These are phyloP conservation scores for Columba livia DNA, from an alignment of 2,113 vertebrate species.

Conservation along the genomic window DNA sequence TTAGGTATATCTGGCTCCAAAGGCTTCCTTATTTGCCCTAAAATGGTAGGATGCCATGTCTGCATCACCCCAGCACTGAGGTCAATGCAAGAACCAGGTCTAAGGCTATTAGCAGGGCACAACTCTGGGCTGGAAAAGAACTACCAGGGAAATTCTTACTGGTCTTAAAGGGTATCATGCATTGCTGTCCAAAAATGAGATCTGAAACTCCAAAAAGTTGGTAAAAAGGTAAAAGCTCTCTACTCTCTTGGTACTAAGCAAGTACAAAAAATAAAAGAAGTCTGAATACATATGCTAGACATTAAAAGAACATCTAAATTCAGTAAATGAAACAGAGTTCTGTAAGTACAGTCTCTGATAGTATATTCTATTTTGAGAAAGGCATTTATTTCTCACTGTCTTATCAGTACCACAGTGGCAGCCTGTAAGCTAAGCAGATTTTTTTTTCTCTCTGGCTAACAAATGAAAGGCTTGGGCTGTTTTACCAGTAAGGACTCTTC, in stretches of 20 bases:
- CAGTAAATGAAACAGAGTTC: neutral
- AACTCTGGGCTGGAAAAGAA: neutral
- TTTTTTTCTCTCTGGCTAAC: neutral
- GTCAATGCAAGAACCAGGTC: neutral
- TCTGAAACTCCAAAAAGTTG: neutral
- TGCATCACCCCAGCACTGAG: neutral
- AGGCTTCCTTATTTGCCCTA: neutral
- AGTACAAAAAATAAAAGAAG: neutral
- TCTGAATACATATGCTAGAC: neutral
- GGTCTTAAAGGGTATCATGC: neutral
- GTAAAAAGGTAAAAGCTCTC: neutral
- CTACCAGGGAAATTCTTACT: neutral
- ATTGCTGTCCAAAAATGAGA: neutral
- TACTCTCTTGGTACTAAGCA: neutral
- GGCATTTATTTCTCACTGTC: conserved; percentile 7
- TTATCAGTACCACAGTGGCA: neutral
- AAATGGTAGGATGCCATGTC: neutral
- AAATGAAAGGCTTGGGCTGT: neutral
- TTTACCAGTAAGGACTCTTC: neutral
- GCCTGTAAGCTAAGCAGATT: neutral
- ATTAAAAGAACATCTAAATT: neutral
- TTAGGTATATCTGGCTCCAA: neutral
- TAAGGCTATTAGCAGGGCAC: neutral
- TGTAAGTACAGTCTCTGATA: neutral
- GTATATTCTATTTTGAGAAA: neutral